Evolutionary conservation across 1,140 invertebrate genomes (phyloP).

Genomic region (Brachionus manjavacas): DNA sequence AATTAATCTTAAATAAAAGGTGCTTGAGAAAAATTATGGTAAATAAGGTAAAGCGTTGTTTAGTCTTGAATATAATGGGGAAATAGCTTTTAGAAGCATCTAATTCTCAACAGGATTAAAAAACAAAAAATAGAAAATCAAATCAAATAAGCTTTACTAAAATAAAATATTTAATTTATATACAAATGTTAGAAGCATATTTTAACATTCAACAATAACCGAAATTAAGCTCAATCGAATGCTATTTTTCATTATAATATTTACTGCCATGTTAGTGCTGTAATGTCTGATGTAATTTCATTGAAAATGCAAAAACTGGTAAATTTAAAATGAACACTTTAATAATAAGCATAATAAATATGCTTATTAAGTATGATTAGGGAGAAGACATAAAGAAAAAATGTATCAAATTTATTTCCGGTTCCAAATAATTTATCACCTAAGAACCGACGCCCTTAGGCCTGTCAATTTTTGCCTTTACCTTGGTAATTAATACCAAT

Average conservation of each 20-base stretch:
- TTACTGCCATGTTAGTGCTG: neutral
- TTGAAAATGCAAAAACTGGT: neutral
- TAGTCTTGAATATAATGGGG: neutral
- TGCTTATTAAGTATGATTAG: neutral
- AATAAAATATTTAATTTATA: neutral
- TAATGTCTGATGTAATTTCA: neutral
- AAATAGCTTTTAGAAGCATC: neutral
- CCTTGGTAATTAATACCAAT: neutral
- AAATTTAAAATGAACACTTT: neutral
- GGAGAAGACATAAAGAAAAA: neutral
- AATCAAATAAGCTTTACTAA: neutral
- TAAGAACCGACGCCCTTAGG: neutral
- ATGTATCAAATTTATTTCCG: neutral
- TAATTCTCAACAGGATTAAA: neutral
- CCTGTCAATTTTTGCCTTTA: neutral
- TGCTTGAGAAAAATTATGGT: neutral
- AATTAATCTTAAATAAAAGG: neutral
- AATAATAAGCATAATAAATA: neutral
- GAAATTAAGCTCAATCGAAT: neutral
- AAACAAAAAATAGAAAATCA: neutral
- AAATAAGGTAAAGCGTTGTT: neutral
- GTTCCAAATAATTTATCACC: neutral
- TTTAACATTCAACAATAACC: neutral
- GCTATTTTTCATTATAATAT: neutral
- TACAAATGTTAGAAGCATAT: neutral